Percentiles rank a stretch among this genome's conserved stretches.
Evolutionary conservation across 1,140 invertebrate genomes (phyloP).

Genomic region (Leptinotarsa undecemlineata): DNA sequence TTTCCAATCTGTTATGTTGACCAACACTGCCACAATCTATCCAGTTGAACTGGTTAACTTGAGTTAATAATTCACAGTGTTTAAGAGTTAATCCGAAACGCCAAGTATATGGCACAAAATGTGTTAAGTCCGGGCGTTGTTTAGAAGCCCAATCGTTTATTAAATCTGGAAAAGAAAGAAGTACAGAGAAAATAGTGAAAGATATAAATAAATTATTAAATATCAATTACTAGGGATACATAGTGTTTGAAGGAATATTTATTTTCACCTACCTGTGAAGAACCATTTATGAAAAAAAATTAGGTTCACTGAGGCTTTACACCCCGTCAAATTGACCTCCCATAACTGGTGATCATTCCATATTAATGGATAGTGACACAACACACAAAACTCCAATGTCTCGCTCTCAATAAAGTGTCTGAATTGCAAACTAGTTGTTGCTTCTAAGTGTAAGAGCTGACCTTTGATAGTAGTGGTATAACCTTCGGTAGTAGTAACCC

Average conservation of each 20-base stretch:
- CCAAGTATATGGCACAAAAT: conserved; percentile 97
- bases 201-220: no score
- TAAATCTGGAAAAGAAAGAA: conserved; percentile 66
- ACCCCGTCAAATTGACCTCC: conserved; percentile 86
- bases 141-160: conserved; percentile 96
- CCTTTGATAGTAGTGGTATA: conserved; percentile 90
- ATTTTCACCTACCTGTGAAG: conserved; percentile 72
- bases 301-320: conserved; percentile 89
- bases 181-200: no score
- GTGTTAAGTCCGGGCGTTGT: conserved; percentile 84
- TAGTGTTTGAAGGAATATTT: no score
- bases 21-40: conserved; percentile 95
- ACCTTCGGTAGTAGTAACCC: conserved; percentile 80
- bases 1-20: conserved; percentile 71
- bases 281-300: conserved; percentile 95
- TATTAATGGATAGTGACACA: conserved; percentile 83
- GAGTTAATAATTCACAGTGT: conserved; percentile 93
- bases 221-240: no score
- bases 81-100: conserved; percentile 89
- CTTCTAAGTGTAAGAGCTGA: conserved; percentile 90
- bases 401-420: conserved; percentile 90
- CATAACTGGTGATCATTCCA: conserved; percentile 97
- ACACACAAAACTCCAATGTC: conserved; percentile 89
- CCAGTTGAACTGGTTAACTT: conserved; percentile 98
- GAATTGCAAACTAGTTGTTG: conserved; percentile 91